Evolutionary conservation across 2,888 invertebrate genomes (phyloP), one percentile per base, ranked within the genome.

Genomic region (Helleia helle): DNA sequence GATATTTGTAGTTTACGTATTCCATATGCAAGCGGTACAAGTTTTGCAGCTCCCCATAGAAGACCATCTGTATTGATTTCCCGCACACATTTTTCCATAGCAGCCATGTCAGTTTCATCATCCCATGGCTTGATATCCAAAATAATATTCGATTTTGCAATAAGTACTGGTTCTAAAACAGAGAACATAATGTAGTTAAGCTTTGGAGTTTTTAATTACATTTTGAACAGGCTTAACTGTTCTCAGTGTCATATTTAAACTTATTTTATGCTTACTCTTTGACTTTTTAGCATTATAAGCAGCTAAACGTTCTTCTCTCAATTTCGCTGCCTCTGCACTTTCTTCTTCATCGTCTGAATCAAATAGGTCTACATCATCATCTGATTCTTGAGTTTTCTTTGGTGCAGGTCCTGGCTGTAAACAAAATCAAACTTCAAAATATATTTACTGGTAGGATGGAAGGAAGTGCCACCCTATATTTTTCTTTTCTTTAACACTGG

Each of bases 121-220:
- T 94, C 94, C 91, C 91, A 91, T 11, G 97, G 96, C 69, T 99
- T 99, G 1, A 97, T 91, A 79, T 98, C 97, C 51, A 98, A 86
- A 52, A 99, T 91, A 37, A 99, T 92, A 65, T 91, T 96, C 3
- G 97, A 97, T 77, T 99, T 99, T 42, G 98, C 97, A 70, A 98
- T 93, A 27, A 96, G 75, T 3, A 79, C 89, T 15, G 95, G 93
- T 79, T 98, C 92, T 92, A 65, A 44, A 65, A 66, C 12, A 1
- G 2, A n/a, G 8, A 26, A 42, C 42, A 41, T 37, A 36, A 47
- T 28, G 30, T 15, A 24, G 40, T 14, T 14, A n/a, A n/a, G n/a
- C n/a, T n/a, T n/a, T n/a, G n/a, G n/a, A n/a, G n/a, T n/a, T n/a
- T n/a, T n/a, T n/a, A n/a, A n/a, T n/a, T n/a, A n/a, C n/a, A n/a